Evolutionary conservation across 53 echinoderm and acorn worm species (phyloP), one percentile per base, ranked within the genome.

Genomic region (Patiria pectinifera): DNA sequence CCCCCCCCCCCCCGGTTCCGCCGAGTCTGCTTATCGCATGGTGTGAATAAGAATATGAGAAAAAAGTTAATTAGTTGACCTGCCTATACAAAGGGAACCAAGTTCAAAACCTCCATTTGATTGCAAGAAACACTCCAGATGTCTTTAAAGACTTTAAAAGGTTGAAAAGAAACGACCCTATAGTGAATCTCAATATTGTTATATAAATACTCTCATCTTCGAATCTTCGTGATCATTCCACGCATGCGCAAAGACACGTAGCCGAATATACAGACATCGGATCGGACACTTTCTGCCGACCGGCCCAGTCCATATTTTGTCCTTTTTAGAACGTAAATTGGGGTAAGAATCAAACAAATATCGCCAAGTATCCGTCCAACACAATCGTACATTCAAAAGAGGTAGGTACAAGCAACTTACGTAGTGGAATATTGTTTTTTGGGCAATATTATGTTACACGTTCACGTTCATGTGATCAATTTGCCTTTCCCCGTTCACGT

Each of bases 201-300:
- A 35, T 35, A 35, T n/a, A n/a, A n/a, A n/a, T n/a, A 35, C 35
- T 35, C 35, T 35, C 35, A 35, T 35, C 35, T 35, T 35, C 66
- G 66, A 16, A 16, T 66, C 44, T 79, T 79, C 43, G 80, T 14
- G 80, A 79, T 63, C 71, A 72, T 59, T 90, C 80, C 90, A 90
- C 90, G 90, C 90, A 90, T 90, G 90, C 90, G 90, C 70, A 90
- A 90, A 90, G 90, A 90, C 90, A 90, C 90, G 90, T 90, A 90
- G 90, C 81, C 90, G 90, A 80, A 80, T 26, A 80, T 47, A 46
- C 47, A 21, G 66, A 79, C 62, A 71, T 49, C 21, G 47, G 46
- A 49, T 43, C 24, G 16, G 14, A 3, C 43, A 45, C 69, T 66
- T 66, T 45, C 45, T 90, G 80, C 48, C 16, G 21, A 62, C 25